Base-by-base conservation (phyloP, 2,888 invertebrate species). In the Lordiphosa fenestrarum region DNA sequence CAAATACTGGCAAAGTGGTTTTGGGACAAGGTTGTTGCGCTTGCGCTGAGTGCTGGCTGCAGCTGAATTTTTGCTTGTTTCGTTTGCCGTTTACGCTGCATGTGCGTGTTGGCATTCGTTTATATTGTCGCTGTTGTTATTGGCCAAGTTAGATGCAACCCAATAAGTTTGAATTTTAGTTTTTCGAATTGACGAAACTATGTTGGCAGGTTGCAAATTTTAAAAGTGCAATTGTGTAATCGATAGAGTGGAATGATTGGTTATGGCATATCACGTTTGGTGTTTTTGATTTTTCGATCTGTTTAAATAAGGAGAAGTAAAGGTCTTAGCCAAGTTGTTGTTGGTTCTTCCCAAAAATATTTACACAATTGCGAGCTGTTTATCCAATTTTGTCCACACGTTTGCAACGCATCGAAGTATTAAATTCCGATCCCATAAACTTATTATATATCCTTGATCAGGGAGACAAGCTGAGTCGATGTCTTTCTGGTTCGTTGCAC, bases 1-100 rank as follows among this genome's bases (percentile, higher is more conserved):
- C 30, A 46, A 64, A 51, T 37, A 37, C 49, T 57, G 33, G 47
- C 57, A 57, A 30, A 65, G 50, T 63, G 50, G 57, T 63, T 65
- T 41, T 63, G 51, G 66, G 47, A 65, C 63, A 66, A 63, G 63
- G 63, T 51, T 65, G 66, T 48, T 65, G 41, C 58, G 62, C 48
- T 48, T 65, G 41, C 58, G 62, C 48, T 30, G 36, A 33, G 9
- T 3, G 30, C 30, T 30, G 44, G 44, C 44, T 15, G 44, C 33
- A 44, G 23, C 30, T 12, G 23, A 9, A 30, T 30, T 42, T 48
- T 58, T 25, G 15, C 39, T 41, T 44, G 37, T 38, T 23, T 13
- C 15, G 33, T 15, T 33, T 60, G 61, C 61, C 46, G 51, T 52
- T 46, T 46, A 44, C 62, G 23, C 46, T 61, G 61, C 52, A 40